phyloP scores from a whole-genome alignment of 2,888 invertebrate species.

The Sabatieria punctata region DNA sequence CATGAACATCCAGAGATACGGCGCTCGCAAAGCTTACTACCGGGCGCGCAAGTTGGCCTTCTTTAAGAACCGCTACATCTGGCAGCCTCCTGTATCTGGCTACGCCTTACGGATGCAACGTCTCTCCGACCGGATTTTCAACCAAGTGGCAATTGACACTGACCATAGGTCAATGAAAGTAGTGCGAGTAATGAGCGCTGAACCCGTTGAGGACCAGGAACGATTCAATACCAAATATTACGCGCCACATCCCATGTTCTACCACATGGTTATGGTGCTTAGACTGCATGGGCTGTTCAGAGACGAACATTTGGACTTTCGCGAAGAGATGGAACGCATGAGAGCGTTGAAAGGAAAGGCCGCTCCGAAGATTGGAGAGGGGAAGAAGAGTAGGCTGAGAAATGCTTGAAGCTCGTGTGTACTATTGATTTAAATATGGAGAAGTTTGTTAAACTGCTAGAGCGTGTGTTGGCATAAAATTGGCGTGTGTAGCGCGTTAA shows the following conservation, averaged over 20 bases:
- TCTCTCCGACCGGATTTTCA: constrained; percentile 3
- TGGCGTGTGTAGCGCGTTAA: too few relatives aligned
- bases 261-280: constrained; percentile 35
- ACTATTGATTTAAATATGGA: too few relatives aligned
- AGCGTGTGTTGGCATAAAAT: too few relatives aligned
- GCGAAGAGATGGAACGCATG: constrained; percentile 63
- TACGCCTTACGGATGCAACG: constrained; percentile 2
- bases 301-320: constrained; percentile 74
- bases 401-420: too few relatives aligned
- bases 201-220: constrained; percentile 1
- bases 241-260: constrained; percentile 9
- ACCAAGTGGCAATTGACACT: not conserved
- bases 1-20: too few relatives aligned
- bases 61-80: too few relatives aligned
- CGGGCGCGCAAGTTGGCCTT: too few relatives aligned
- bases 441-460: too few relatives aligned
- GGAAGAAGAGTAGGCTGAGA: constrained; percentile 1
- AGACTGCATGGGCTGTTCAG: constrained; percentile 55
- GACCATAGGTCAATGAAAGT: not conserved
- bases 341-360: constrained; percentile 55
- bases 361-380: constrained; percentile 6
- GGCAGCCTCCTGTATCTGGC: not conserved
- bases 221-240: not conserved
- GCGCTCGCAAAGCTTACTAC: too few relatives aligned
- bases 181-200: not conserved